Base-by-base conservation (phyloP, 92 coral and sea anemone genomes). In the Nematostella vectensis region DNA sequence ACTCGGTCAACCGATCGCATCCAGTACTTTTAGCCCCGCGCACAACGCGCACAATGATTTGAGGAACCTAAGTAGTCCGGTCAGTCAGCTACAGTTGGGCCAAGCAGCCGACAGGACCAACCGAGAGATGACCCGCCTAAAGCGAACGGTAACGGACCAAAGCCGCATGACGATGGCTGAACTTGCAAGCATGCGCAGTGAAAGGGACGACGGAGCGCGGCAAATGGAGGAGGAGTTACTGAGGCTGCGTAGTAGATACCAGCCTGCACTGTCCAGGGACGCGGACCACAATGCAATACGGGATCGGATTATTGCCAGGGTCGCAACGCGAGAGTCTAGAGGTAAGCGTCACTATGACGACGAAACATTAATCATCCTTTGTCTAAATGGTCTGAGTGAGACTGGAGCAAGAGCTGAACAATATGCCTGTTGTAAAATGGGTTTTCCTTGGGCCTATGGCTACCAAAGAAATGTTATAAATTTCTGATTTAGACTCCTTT, bases 191-290 rank as follows among this genome's bases (percentile, higher is more conserved):
- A 45, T 45, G 51, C 51, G 51, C 40, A 33, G 40, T 33, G 40
- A 15, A 33, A n/a, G n/a, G n/a, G 40, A 6, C 6, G 15, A 6
- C 40, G 40, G 40, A 15, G 8, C 6, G 6, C 6, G 15, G 15
- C 40, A 15, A 6, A 6, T 33, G 40, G 40, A 33, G 15, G 40
- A 10, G 4, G 17, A 45, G 23, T 4, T 45, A 9, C 4, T 4
- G 21, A 17, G 21, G 9, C 12, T 45, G 51, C 51, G 23, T 9
- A 17, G 23, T 45, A 8, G 51, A 6, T 42, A 27, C 44, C 62
- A 55, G 25, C 29, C 54, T 2, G 44, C 56, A 12, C 63, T 63
- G 18, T 66, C 72, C 17, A 40, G 72, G 31, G 72, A 66, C 52
- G 38, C 31, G 6, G 63, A 48, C 28, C 55, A 56, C 27, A 24